Percentiles rank a stretch among this genome's conserved stretches.
Evolutionary conservation across 2,113 vertebrate species (phyloP).

Genomic region (Rostratula benghalensis): DNA sequence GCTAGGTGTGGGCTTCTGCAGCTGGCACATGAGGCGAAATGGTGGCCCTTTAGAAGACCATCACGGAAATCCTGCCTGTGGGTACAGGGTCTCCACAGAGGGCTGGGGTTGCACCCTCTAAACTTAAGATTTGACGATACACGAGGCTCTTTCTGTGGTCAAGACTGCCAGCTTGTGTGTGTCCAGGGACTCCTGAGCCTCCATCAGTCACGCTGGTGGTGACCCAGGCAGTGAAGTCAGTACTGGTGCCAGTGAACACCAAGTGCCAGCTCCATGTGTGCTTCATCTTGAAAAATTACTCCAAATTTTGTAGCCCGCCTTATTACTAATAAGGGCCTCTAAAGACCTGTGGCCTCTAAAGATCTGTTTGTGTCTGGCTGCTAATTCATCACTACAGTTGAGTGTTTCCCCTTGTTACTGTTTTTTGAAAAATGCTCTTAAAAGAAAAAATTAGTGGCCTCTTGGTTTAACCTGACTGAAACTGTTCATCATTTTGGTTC

Average conservation of each 20-base stretch:
- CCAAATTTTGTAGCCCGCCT: not conserved
- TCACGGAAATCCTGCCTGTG: not conserved
- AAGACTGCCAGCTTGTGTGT: not conserved
- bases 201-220: accelerated
- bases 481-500: not conserved
- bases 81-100: not conserved
- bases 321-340: not conserved
- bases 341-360: not conserved
- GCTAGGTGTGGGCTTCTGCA: not conserved
- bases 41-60: not conserved
- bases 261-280: not conserved
- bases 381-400: not conserved
- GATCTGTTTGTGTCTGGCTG: not conserved
- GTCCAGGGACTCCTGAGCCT: not conserved
- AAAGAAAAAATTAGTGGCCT: not conserved
- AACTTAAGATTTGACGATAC: not conserved
- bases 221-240: not conserved
- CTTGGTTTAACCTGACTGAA: not conserved
- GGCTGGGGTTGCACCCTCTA: not conserved
- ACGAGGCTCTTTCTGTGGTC: not conserved
- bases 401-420: not conserved
- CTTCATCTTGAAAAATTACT: not conserved
- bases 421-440: not conserved
- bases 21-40: not conserved
- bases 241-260: not conserved